These are phyloP conservation scores for Paralichthys olivaceus DNA, from an alignment of 2,113 vertebrate species.

Conservation along the genomic window DNA sequence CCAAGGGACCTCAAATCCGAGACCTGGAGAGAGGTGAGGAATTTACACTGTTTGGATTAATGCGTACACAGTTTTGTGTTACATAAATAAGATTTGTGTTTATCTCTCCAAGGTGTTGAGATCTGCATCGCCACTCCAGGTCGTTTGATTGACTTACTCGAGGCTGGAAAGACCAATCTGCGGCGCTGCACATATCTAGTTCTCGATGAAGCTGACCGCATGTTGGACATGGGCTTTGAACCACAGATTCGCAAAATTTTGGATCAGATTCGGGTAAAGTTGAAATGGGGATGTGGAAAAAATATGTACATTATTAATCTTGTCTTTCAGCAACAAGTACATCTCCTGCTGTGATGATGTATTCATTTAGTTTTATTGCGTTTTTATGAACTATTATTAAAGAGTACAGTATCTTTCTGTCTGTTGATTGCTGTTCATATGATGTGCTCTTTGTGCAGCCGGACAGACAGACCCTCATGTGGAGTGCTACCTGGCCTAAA, in stretches of 20 bases:
- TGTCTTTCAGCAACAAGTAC: too few species aligned
- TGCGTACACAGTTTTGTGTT: rapidly evolving
- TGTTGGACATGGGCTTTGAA: slow-evolving; percentile 98
- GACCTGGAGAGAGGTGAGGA: slow-evolving; percentile 93
- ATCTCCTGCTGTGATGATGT: too few species aligned
- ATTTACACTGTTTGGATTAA: background rate
- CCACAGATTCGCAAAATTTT: slow-evolving; percentile 97
- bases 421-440: background rate
- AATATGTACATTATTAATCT: background rate
- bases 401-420: background rate
- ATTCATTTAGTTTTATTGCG: background rate
- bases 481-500: slow-evolving; percentile 98
- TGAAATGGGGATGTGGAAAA: background rate
- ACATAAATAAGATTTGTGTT: background rate
- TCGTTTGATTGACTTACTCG: slow-evolving; percentile 94
- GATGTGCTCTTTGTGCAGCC: slow-evolving; percentile 78
- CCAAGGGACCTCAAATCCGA: slow-evolving; percentile 95
- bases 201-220: slow-evolving; percentile 94
- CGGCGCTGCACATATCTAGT: slow-evolving; percentile 94
- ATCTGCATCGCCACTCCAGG: slow-evolving; percentile 98
- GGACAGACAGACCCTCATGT: slow-evolving; percentile 96
- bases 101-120: slow-evolving; percentile 88
- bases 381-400: background rate
- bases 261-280: slow-evolving; percentile 91
- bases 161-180: slow-evolving; percentile 94